phyloP scores from a whole-genome alignment of 2,888 invertebrate genomes.

The Gymnoscelis rufifasciata region DNA sequence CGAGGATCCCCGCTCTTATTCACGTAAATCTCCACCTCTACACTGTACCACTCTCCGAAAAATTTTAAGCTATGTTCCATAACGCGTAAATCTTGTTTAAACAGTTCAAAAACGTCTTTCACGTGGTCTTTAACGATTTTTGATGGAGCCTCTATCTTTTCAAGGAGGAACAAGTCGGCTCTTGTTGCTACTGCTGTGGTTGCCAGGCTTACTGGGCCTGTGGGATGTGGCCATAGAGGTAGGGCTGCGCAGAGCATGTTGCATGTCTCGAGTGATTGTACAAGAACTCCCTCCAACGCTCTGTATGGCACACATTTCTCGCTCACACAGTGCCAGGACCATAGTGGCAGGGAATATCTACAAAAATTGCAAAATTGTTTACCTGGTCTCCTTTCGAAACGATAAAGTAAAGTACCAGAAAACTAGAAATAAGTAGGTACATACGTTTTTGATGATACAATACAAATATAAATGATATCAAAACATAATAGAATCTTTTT shows the following conservation, averaged over 20 bases:
- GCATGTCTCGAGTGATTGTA: conserved; percentile 82
- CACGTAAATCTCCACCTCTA: conserved; percentile 66
- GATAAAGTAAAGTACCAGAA: background rate
- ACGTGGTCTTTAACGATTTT: conserved; percentile 51
- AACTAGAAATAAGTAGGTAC: conserved; percentile 7
- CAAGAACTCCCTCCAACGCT: conserved; percentile 44
- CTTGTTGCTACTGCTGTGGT: conserved; percentile 81
- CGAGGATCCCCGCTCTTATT: conserved; percentile 68
- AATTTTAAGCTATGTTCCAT: conserved; percentile 54
- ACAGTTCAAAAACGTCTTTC: conserved; percentile 62
- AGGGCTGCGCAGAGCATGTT: conserved; percentile 87
- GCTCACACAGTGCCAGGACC: conserved; percentile 87
- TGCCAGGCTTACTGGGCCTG: conserved; percentile 83
- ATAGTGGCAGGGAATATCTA: conserved; percentile 62
- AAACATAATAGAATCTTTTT: conserved; percentile 6
- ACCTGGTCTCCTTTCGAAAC: too few species aligned
- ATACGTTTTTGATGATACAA: conserved; percentile 4
- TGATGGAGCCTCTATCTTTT: conserved; percentile 51
- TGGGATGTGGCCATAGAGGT: conserved; percentile 90
- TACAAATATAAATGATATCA: conserved; percentile 1
- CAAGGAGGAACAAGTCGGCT: conserved; percentile 71
- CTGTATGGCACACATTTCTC: conserved; percentile 81
- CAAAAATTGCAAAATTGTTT: too few species aligned
- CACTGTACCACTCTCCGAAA: conserved; percentile 59
- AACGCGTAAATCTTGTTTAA: conserved; percentile 64